Base-by-base conservation (phyloP, 2,888 invertebrate species). In the Cephus sareptanus region DNA sequence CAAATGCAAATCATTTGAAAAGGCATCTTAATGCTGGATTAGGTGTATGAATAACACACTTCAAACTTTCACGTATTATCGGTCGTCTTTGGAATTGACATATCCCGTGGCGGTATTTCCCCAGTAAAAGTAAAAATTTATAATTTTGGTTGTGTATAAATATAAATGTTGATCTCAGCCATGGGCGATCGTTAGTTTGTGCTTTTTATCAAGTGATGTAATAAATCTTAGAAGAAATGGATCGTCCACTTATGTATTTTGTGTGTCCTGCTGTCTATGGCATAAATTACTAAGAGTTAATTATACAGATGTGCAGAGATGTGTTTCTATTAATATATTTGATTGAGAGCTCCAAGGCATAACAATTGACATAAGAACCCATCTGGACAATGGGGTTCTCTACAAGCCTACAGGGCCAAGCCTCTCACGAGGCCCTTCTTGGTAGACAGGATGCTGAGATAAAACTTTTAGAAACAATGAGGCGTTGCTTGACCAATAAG, bases 371-470 rank as follows among this genome's bases (percentile, higher is more conserved):
- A 73, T 75, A 23, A 69, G 37, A 40, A 77, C 73, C 40, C 77
- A 34, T n/a, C 69, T 35, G 35, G 34, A 76, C 69, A 84, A 96
- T 97, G 96, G 96, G 97, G 85, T 98, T 98, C 92, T 97, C 97
- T 83, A 94, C 95, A 86, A 96, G 95, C 90, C 94, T 97, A 78
- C 96, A 97, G 92, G 97, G 97, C 86, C 96, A 96, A 89, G 95
- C 95, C 85, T 97, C 98, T 88, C 98, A 98, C 92, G 98, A 98
- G 92, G 98, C 98, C 83, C 93, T 98, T 86, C 93, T 98, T 85
- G 95, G 95, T 81, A 94, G 98, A 77, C 98, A 98, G 92, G 98
- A 98, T 91, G 97, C 97, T 33, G 98, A 98, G 92, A 94, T 98
- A 79, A 94, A 97, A 84, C 95, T 98, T 75, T 94, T 98, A 93